Percentiles rank a stretch among this genome's conserved stretches.
Evolutionary conservation across 2,797 vertebrate genomes (phyloP).

Genomic region (Acanthis flammea): DNA sequence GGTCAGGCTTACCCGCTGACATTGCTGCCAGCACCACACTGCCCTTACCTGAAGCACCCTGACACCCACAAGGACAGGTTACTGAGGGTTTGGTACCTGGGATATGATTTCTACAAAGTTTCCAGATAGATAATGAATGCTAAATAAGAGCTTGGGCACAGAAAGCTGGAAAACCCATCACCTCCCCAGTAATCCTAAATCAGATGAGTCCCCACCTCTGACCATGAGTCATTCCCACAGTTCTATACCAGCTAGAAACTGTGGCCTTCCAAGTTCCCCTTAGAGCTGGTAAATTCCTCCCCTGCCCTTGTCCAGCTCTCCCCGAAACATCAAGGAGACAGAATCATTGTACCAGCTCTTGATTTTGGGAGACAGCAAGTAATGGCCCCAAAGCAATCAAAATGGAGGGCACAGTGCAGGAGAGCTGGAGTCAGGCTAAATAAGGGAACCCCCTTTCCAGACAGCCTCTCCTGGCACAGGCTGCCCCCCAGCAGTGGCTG

Average conservation of each 20-base stretch:
- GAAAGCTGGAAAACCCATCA: neutral
- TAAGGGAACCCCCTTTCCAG: neutral
- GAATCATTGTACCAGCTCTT: neutral
- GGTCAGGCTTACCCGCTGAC: neutral
- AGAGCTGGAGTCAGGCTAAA: neutral
- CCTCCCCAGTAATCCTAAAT: neutral
- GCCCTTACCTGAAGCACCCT: neutral
- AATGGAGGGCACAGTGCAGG: neutral
- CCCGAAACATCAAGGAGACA: neutral
- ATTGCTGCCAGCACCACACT: neutral
- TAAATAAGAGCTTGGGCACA: neutral
- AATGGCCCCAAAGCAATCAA: neutral
- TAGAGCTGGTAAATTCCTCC: neutral
- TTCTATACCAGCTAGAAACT: neutral
- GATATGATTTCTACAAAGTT: neutral
- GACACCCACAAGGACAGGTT: neutral
- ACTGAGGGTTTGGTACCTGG: neutral
- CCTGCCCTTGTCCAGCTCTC: neutral
- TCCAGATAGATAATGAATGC: neutral
- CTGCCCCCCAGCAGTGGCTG: neutral
- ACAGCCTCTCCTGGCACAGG: neutral
- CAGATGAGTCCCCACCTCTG: neutral
- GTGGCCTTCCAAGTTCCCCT: neutral
- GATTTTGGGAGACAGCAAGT: neutral
- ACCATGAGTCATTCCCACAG: neutral